These are phyloP conservation scores for Drosophila miranda DNA, from an alignment of 1,140 invertebrate genomes.

Conservation along the genomic window DNA sequence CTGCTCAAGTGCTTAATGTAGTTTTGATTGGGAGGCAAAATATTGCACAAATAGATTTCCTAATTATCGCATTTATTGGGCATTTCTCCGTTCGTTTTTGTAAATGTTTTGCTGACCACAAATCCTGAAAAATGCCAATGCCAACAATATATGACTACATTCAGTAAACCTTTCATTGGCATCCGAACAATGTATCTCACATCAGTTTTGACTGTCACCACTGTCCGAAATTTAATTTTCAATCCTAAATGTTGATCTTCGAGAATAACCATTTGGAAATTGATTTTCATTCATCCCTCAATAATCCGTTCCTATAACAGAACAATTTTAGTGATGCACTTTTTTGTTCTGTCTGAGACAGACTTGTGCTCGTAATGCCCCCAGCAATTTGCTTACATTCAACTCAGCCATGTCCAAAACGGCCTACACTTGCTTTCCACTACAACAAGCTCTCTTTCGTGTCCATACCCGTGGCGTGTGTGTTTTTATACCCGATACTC, in stretches of 20 bases:
- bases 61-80: not conserved
- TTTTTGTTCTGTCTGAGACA: constrained; percentile 27
- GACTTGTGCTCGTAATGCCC: constrained; percentile 25
- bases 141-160: too few species aligned
- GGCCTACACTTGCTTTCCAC: constrained; percentile 28
- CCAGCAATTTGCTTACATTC: constrained; percentile 53
- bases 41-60: not conserved
- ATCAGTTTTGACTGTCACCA: too few species aligned
- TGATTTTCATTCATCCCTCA: too few species aligned
- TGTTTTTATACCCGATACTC: too few species aligned
- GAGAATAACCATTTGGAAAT: too few species aligned
- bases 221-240: too few species aligned
- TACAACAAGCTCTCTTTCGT: constrained; percentile 5
- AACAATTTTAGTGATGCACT: constrained; percentile 14
- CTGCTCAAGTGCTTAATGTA: not conserved
- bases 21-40: not conserved
- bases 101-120: too few species aligned
- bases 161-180: too few species aligned
- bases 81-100: too few species aligned
- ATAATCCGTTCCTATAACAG: not conserved
- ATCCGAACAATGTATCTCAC: too few species aligned
- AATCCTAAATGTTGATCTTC: too few species aligned
- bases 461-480: not conserved
- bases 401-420: constrained; percentile 50
- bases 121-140: too few species aligned